Evolutionary conservation across 2,113 vertebrate species (phyloP).

Genomic region (Zootoca vivipara): DNA sequence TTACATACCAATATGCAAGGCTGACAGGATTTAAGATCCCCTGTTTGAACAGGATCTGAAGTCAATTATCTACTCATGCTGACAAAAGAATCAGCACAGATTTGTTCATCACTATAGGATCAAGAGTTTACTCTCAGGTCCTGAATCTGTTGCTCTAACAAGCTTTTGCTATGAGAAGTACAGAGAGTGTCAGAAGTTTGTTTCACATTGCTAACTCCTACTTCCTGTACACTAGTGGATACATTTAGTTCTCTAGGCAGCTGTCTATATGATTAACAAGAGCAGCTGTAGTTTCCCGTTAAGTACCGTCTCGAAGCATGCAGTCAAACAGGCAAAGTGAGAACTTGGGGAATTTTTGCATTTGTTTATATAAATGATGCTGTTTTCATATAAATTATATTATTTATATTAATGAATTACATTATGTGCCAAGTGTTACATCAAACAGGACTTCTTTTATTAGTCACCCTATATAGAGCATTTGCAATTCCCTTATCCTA

Average conservation of each 20-base stretch:
- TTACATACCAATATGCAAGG: background rate
- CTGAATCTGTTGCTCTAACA: background rate
- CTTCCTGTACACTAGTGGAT: slow-evolving; percentile 48
- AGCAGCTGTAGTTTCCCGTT: slow-evolving; percentile 69
- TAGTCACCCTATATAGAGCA: background rate
- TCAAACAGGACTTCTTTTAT: background rate
- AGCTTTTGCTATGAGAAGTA: slow-evolving; percentile 21
- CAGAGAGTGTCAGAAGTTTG: slow-evolving; percentile 15
- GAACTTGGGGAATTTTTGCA: background rate
- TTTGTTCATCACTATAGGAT: background rate
- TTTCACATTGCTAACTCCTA: slow-evolving; percentile 40
- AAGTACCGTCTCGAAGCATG: slow-evolving; percentile 20
- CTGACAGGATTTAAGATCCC: background rate
- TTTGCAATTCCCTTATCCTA: background rate
- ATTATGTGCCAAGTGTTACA: background rate
- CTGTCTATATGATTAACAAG: slow-evolving; percentile 53
- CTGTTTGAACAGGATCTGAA: background rate
- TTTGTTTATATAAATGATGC: background rate
- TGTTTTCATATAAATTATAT: background rate
- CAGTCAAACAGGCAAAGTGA: slow-evolving; percentile 18
- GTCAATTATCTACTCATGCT: background rate
- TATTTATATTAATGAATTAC: no score
- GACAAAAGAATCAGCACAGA: background rate
- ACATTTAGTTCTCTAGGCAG: slow-evolving; percentile 54
- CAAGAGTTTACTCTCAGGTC: background rate